phyloP scores from a whole-genome alignment of 2,797 vertebrate genomes.

The Sylvia borin region DNA sequence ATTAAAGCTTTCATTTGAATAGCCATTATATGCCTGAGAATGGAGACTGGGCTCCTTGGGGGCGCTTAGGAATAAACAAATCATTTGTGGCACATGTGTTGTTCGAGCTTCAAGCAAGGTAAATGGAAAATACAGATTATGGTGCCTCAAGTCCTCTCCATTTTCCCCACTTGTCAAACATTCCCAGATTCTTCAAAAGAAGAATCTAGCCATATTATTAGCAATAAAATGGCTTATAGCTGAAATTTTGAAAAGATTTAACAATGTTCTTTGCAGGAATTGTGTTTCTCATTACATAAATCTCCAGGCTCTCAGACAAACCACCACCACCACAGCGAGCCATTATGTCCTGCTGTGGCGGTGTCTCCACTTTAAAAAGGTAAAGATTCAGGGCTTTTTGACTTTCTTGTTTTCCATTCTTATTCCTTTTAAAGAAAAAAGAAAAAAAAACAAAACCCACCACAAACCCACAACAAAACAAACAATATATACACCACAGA shows the following conservation, averaged over 20 bases:
- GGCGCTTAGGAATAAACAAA: slow-evolving; percentile 37
- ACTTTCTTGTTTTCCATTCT: slow-evolving; percentile 21
- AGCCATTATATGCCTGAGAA: slow-evolving; percentile 33
- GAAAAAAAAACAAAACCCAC: not conserved
- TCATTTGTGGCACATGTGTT: slow-evolving; percentile 59
- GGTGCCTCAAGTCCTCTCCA: slow-evolving; percentile 42
- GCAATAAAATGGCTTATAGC: slow-evolving; percentile 67
- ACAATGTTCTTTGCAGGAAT: slow-evolving; percentile 51
- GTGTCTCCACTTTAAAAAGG: slow-evolving; percentile 52
- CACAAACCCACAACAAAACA: not conserved
- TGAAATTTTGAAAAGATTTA: slow-evolving; percentile 53
- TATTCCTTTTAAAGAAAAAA: slow-evolving; percentile 3
- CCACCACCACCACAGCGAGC: not conserved
- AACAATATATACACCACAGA: not conserved
- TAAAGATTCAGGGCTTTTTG: slow-evolving; percentile 50
- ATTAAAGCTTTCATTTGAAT: slow-evolving; percentile 46
- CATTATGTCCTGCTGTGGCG: slow-evolving; percentile 63
- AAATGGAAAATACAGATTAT: slow-evolving; percentile 51
- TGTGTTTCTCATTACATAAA: slow-evolving; percentile 70
- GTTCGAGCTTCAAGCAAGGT: slow-evolving; percentile 50
- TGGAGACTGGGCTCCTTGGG: slow-evolving; percentile 25
- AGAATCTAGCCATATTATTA: slow-evolving; percentile 66
- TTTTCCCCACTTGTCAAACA: slow-evolving; percentile 56
- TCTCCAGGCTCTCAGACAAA: slow-evolving; percentile 58
- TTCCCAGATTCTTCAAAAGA: slow-evolving; percentile 64